phyloP scores from a whole-genome alignment of 2,888 invertebrate species.

The Perizoma flavofasciatum region DNA sequence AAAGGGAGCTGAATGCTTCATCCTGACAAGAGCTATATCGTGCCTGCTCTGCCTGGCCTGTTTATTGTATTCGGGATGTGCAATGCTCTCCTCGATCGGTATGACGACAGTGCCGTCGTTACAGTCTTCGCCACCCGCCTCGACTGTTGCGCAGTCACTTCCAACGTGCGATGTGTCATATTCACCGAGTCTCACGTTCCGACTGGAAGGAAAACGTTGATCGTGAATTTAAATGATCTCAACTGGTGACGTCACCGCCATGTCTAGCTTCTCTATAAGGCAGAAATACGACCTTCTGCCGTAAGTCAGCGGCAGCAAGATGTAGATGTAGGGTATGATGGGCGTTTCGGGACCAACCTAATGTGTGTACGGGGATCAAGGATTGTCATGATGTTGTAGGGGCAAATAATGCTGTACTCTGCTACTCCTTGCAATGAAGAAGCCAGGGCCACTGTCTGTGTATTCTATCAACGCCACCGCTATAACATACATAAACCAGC shows the following conservation, averaged over 20 bases:
- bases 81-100: slow-evolving; percentile 60
- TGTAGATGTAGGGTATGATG: too few species aligned
- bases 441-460: too few species aligned
- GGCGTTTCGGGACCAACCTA: too few species aligned
- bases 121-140: slow-evolving; percentile 62
- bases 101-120: slow-evolving; percentile 64
- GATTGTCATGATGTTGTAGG: too few species aligned
- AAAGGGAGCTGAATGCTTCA: slow-evolving; percentile 61
- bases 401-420: too few species aligned
- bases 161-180: slow-evolving; percentile 63
- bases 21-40: slow-evolving; percentile 77
- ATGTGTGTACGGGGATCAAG: too few species aligned
- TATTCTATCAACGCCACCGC: too few species aligned
- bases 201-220: slow-evolving; percentile 37
- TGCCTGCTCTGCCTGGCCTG: slow-evolving; percentile 42
- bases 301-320: too few species aligned
- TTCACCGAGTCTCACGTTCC: slow-evolving; percentile 70
- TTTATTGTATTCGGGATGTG: slow-evolving; percentile 68
- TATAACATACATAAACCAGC: too few species aligned
- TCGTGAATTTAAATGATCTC: neutral
- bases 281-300: neutral
- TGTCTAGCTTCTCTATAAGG: neutral
- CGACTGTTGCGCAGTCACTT: slow-evolving; percentile 61
- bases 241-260: neutral
- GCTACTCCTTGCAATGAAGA: too few species aligned